These are phyloP conservation scores for Gavia stellata DNA, from an alignment of 2,113 vertebrate species.

Conservation along the genomic window DNA sequence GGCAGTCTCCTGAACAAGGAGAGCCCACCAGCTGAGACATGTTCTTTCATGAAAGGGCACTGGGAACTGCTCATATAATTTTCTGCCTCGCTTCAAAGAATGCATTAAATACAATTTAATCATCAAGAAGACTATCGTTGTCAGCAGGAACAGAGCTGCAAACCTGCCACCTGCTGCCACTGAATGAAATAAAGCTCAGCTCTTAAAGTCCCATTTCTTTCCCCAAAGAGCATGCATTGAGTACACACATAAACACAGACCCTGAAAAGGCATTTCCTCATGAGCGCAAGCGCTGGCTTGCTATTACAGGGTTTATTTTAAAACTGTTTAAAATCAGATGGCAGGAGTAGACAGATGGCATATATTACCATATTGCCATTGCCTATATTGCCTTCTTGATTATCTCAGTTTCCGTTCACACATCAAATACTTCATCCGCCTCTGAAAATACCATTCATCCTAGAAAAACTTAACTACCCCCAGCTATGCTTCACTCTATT, in stretches of 20 bases:
- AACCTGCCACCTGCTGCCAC: conserved; percentile 13
- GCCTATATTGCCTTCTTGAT: background rate
- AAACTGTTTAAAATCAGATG: conserved; percentile 7
- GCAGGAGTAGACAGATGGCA: conserved; percentile 20
- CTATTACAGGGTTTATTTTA: background rate
- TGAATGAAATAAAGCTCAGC: conserved; percentile 32
- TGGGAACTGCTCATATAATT: conserved; percentile 23
- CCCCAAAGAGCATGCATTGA: background rate
- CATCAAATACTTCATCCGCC: background rate
- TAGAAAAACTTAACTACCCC: background rate
- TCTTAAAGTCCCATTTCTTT: background rate
- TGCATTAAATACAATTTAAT: conserved; percentile 60
- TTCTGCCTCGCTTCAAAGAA: conserved; percentile 41
- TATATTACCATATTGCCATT: background rate
- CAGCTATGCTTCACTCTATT: background rate
- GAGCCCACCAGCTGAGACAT: conserved; percentile 16
- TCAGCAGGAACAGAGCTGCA: conserved; percentile 45
- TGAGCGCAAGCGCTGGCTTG: background rate
- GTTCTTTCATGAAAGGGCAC: conserved; percentile 46
- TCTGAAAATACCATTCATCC: background rate
- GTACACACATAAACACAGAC: background rate
- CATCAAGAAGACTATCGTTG: conserved; percentile 43
- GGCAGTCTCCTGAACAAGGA: background rate
- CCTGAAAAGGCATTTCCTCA: background rate
- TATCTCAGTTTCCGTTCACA: conserved; percentile 44